Evolutionary conservation across 1,140 invertebrate species (phyloP).

Genomic region (Sarcophaga bullata): DNA sequence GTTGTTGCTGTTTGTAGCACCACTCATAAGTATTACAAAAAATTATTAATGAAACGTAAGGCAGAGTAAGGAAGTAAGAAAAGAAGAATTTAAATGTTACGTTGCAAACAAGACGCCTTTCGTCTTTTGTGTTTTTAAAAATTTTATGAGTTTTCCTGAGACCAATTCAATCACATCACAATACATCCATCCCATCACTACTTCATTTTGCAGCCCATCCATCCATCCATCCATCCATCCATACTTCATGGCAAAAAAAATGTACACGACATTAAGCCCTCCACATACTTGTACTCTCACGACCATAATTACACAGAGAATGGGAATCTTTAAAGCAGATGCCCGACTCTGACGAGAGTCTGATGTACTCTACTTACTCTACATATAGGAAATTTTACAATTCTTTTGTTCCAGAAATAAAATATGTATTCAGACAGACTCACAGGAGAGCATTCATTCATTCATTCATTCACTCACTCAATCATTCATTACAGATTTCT

Average conservation of each 20-base stretch:
- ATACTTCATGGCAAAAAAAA: not conserved
- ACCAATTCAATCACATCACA: conserved; percentile 39
- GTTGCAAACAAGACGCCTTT: conserved; percentile 15
- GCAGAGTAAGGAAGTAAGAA: not conserved
- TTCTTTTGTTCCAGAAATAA: conserved; percentile 40
- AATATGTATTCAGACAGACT: not conserved
- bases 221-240: no score
- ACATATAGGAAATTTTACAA: conserved; percentile 25
- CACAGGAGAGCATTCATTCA: conserved; percentile 26
- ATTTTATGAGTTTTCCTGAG: conserved; percentile 37
- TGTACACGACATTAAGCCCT: conserved; percentile 37
- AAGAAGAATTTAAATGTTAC: conserved; percentile 4
- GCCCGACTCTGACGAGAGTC: not conserved
- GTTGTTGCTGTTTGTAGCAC: conserved; percentile 16
- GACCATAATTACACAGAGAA: not conserved
- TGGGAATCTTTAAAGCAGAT: no score
- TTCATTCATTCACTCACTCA: conserved; percentile 30
- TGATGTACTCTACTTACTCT: not conserved
- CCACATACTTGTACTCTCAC: conserved; percentile 11
- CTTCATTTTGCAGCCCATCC: no score
- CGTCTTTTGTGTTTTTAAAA: not conserved
- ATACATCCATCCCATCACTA: not conserved
- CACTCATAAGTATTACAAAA: conserved; percentile 31
- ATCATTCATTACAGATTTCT: not conserved
- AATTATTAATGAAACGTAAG: not conserved